These are phyloP conservation scores for Alethe castanea DNA, from an alignment of 2,113 vertebrate genomes.

Conservation along the genomic window DNA sequence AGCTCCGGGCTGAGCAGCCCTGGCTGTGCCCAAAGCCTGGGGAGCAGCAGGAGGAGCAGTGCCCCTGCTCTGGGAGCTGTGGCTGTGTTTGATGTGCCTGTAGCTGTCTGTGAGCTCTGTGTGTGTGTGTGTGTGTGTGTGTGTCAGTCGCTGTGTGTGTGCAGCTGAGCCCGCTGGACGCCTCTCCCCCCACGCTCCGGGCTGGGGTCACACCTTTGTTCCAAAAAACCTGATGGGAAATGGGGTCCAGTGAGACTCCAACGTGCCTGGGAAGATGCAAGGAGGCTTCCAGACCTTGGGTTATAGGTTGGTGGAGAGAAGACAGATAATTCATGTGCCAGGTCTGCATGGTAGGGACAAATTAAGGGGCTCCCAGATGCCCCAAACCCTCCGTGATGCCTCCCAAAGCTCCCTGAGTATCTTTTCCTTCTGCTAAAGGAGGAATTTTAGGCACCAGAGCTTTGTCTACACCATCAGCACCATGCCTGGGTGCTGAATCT, in stretches of 20 bases:
- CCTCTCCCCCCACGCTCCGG: fast-evolving
- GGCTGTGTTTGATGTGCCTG: not conserved
- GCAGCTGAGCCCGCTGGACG: not conserved
- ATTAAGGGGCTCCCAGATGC: not conserved
- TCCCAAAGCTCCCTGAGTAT: not conserved
- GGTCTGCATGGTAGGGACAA: not conserved
- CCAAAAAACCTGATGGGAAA: fast-evolving
- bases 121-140: not conserved
- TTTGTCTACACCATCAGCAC: not conserved
- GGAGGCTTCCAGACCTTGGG: not conserved
- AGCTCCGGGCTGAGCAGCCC: not conserved
- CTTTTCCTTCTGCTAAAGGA: not conserved
- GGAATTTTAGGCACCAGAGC: not conserved
- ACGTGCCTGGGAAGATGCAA: not conserved
- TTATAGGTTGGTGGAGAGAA: not conserved
- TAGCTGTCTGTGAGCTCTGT: not conserved
- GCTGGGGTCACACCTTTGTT: not conserved
- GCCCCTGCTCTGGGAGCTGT: not conserved
- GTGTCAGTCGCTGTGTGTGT: not conserved
- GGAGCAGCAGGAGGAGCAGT: not conserved
- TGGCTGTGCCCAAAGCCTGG: not conserved
- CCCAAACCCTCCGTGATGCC: not conserved
- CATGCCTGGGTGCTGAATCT: not conserved
- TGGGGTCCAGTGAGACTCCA: fast-evolving
- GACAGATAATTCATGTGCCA: not conserved